Evolutionary conservation across 92 coral and sea anemone species (phyloP).

Genomic region (Phymanthus crucifer): DNA sequence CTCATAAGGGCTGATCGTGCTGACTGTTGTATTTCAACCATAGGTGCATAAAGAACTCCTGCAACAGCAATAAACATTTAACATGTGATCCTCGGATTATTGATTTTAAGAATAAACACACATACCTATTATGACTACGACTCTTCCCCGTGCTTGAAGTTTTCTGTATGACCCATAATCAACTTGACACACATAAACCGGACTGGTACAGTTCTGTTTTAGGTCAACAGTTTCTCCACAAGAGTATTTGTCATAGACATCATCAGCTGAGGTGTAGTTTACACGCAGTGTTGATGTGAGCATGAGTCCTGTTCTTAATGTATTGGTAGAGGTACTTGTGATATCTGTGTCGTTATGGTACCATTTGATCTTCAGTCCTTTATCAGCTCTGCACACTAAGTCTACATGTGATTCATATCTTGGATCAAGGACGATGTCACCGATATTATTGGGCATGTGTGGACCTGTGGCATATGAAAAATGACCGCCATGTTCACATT

Average conservation of each 20-base stretch:
- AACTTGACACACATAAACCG: background rate
- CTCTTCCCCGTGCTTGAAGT: too few species aligned
- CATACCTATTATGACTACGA: too few species aligned
- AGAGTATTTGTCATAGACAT: background rate
- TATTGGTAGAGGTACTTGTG: background rate
- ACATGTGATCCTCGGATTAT: too few species aligned
- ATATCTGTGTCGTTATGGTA: background rate
- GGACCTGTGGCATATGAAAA: too few species aligned
- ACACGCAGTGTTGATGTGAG: background rate
- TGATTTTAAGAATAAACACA: too few species aligned
- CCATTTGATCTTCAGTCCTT: too few species aligned
- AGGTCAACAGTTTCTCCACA: background rate
- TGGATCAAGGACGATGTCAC: background rate
- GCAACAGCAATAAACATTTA: too few species aligned
- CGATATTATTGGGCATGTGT: background rate
- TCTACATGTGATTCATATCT: background rate
- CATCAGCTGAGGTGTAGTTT: constrained; percentile 22
- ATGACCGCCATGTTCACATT: too few species aligned
- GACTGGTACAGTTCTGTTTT: background rate
- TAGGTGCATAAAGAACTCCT: too few species aligned
- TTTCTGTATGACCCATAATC: background rate
- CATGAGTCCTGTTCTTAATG: background rate
- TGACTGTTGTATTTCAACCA: too few species aligned
- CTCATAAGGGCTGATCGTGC: too few species aligned
- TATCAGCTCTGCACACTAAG: background rate